Percentiles rank a stretch among this genome's conserved stretches.
Evolutionary conservation across 92 coral and sea anemone genomes (phyloP).

Genomic region (Micromussa lordhowensis): DNA sequence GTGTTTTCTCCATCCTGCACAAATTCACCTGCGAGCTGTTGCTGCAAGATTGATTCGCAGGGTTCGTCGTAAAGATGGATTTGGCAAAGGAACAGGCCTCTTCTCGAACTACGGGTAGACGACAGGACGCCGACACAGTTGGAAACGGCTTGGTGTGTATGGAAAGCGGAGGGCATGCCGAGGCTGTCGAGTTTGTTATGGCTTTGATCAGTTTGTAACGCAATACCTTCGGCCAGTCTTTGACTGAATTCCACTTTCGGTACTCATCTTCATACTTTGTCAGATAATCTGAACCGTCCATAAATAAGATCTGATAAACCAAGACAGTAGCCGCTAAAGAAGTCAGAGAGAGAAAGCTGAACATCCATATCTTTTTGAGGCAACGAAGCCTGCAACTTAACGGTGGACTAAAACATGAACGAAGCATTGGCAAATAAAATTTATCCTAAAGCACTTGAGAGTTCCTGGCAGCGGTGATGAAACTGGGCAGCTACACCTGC

Average conservation of each 20-base stretch:
- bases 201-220: constrained; percentile 11
- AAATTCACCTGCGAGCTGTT: constrained; percentile 28
- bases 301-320: constrained; percentile 23
- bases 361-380: constrained; percentile 17
- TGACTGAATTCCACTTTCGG: constrained; percentile 27
- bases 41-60: constrained; percentile 23
- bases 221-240: constrained; percentile 16
- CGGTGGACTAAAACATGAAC: background rate
- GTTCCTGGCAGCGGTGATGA: constrained; percentile 5
- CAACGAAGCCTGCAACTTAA: background rate
- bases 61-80: constrained; percentile 27
- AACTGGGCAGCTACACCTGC: constrained; percentile 4
- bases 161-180: constrained; percentile 34
- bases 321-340: constrained; percentile 24
- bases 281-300: constrained; percentile 41
- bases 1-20: constrained; percentile 34
- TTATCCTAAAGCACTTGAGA: background rate
- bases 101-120: constrained; percentile 34
- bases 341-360: constrained; percentile 5
- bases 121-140: constrained; percentile 19
- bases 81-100: constrained; percentile 41
- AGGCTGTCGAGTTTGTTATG: background rate
- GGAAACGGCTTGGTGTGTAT: constrained; percentile 3
- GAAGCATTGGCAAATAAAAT: constrained; percentile 18
- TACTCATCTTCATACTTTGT: background rate